Evolutionary conservation across 2,888 invertebrate genomes (phyloP).

Genomic region (Tuta absoluta): DNA sequence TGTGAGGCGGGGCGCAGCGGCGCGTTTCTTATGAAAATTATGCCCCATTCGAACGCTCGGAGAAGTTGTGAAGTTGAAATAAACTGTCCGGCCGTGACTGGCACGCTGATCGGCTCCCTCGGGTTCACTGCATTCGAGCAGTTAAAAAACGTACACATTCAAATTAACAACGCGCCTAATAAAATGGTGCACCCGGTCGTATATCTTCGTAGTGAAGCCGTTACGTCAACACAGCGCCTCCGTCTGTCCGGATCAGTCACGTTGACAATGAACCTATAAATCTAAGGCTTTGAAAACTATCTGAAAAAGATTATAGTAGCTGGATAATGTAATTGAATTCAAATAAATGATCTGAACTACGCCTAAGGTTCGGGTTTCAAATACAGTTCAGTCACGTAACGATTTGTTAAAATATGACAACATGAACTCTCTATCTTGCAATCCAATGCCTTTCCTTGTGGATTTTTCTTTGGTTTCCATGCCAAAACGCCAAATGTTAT

Average conservation of each 20-base stretch:
- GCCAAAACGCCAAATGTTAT: no score
- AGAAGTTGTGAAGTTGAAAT: conserved; percentile 77
- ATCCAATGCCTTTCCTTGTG: no score
- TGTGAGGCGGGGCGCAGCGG: conserved; percentile 57
- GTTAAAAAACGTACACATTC: conserved; percentile 34
- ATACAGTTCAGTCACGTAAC: no score
- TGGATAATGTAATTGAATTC: background rate
- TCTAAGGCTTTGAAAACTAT: conserved; percentile 19
- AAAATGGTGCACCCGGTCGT: conserved; percentile 16
- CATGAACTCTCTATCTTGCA: no score
- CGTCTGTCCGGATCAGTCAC: conserved; percentile 25
- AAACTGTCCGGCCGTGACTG: conserved; percentile 77
- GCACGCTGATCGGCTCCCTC: conserved; percentile 55
- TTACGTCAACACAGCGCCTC: conserved; percentile 24
- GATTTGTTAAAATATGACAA: no score
- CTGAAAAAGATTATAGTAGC: conserved; percentile 1
- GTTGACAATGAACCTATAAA: conserved; percentile 17
- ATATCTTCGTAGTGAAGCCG: conserved; percentile 22
- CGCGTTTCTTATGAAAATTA: conserved; percentile 77
- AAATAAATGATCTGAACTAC: no score
- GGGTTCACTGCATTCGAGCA: conserved; percentile 19
- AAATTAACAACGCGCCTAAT: conserved; percentile 19
- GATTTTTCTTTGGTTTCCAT: no score
- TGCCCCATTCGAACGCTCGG: conserved; percentile 73
- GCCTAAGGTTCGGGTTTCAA: no score